Evolutionary conservation across 2,888 invertebrate genomes (phyloP).

Genomic region (Linyphia triangularis): DNA sequence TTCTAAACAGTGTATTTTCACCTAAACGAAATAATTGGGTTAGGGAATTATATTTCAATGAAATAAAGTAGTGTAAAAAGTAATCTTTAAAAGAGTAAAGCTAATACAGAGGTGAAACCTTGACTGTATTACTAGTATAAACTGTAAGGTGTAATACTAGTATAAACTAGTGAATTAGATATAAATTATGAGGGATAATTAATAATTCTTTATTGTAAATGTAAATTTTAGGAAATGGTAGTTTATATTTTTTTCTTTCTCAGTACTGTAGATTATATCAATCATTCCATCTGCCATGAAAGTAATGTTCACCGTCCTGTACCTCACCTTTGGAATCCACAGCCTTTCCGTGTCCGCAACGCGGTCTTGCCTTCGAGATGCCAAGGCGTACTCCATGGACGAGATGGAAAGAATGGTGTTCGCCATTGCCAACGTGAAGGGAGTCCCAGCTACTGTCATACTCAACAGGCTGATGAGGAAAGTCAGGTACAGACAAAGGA

Average conservation of each 20-base stretch:
- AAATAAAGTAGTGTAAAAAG: too few species aligned
- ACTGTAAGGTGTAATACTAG: too few species aligned
- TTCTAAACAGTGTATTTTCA: too few species aligned
- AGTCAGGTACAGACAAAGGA: conserved; percentile 45
- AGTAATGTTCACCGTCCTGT: conserved; percentile 66
- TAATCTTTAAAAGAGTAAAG: too few species aligned
- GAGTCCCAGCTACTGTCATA: conserved; percentile 49
- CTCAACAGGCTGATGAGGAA: conserved; percentile 65
- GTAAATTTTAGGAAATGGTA: not conserved
- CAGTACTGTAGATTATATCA: conserved; percentile 1
- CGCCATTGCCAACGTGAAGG: conserved; percentile 37
- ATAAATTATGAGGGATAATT: not conserved
- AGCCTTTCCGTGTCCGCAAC: not conserved
- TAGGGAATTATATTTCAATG: too few species aligned
- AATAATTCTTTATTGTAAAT: not conserved
- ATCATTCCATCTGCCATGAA: conserved; percentile 55
- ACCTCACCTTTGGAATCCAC: conserved; percentile 51
- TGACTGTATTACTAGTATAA: too few species aligned
- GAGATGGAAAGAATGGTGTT: conserved; percentile 51
- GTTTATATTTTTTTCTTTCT: not conserved
- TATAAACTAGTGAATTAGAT: not conserved
- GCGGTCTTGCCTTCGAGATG: conserved; percentile 26
- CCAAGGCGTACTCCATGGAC: conserved; percentile 34
- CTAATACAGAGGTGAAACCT: too few species aligned
- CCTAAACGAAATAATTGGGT: too few species aligned